Evolutionary conservation across 2,888 invertebrate genomes (phyloP).

Genomic region (Tetramorium bicarinatum): DNA sequence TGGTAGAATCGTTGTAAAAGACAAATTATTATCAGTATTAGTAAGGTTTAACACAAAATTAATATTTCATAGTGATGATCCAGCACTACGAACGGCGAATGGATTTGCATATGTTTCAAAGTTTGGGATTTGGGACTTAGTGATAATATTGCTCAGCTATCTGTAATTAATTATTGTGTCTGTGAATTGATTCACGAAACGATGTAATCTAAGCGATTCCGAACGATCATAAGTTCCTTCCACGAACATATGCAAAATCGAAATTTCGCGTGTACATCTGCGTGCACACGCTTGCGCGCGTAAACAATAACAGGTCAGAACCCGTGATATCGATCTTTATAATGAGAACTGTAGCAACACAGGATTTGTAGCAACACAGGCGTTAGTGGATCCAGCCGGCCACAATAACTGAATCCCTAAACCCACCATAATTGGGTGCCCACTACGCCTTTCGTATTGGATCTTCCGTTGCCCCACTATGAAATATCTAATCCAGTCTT

Average conservation of each 20-base stretch:
- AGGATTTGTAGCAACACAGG: slow-evolving; percentile 33
- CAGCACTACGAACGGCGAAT: background rate
- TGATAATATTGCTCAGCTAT: background rate
- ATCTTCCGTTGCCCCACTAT: background rate
- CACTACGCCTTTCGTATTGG: background rate
- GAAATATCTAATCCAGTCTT: slow-evolving; percentile 16
- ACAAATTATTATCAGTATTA: background rate
- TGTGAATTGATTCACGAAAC: background rate
- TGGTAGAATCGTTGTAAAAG: background rate
- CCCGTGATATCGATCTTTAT: slow-evolving; percentile 59
- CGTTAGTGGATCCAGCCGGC: slow-evolving; percentile 14
- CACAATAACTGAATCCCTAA: slow-evolving; percentile 30
- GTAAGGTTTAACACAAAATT: background rate
- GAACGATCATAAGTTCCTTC: background rate
- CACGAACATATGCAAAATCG: background rate
- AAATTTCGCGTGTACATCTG: slow-evolving; percentile 21
- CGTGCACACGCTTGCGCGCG: background rate
- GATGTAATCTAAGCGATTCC: background rate
- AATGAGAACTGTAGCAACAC: slow-evolving; percentile 44
- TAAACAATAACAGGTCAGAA: slow-evolving; percentile 24
- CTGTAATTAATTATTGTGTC: background rate
- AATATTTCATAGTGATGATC: background rate
- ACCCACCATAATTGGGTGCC: slow-evolving; percentile 32
- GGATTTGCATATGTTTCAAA: background rate
- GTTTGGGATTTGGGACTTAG: background rate